These are phyloP conservation scores for Lepidochrysops patricia DNA, from an alignment of 2,888 invertebrate genomes.

Conservation along the genomic window DNA sequence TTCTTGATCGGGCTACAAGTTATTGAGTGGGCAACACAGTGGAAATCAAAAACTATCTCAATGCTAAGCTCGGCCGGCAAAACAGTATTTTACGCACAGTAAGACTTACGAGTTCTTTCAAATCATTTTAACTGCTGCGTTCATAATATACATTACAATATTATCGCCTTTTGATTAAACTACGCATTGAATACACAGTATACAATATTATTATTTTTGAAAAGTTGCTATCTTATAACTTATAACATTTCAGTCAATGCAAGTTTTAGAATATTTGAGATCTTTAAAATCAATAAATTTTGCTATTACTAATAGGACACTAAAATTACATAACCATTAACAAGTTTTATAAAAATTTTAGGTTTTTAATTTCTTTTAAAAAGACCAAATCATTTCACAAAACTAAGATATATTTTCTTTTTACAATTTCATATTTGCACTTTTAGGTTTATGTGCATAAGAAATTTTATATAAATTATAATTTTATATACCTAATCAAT, in stretches of 20 bases:
- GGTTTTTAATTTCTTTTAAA: not conserved
- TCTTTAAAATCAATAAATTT: constrained; percentile 2
- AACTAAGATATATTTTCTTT: too few species aligned
- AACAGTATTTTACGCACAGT: not conserved
- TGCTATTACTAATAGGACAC: not conserved
- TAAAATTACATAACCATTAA: constrained; percentile 1
- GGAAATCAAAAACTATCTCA: not conserved
- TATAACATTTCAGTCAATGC: not conserved
- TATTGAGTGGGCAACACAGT: not conserved
- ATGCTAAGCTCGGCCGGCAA: not conserved
- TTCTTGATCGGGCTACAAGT: not conserved
- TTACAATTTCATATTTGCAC: not conserved
- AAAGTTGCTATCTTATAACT: not conserved
- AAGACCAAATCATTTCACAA: not conserved
- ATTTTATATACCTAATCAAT: not conserved
- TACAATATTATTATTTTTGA: not conserved
- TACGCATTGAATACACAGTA: not conserved
- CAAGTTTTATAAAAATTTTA: not conserved
- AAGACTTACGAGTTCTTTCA: not conserved
- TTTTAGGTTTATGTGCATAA: not conserved
- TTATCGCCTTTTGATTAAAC: not conserved
- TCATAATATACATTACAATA: not conserved
- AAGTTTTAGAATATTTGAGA: not conserved
- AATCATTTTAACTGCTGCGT: not conserved
- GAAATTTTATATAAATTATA: too few species aligned